phyloP scores from a whole-genome alignment of 2,113 vertebrate species.

The Miniopterus natalensis region DNA sequence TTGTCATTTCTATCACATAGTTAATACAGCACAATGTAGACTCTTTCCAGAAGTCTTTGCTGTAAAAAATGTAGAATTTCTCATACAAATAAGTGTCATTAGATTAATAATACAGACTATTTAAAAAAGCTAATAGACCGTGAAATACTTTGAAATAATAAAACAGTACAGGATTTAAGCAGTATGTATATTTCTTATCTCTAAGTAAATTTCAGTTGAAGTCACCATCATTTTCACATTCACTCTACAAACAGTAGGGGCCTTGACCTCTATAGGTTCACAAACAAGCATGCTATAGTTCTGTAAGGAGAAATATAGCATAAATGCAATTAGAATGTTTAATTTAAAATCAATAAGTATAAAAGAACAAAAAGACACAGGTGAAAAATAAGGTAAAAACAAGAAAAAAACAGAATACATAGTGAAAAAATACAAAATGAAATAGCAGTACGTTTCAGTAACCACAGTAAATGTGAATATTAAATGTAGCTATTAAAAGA shows the following conservation, averaged over 20 bases:
- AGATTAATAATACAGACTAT: not conserved
- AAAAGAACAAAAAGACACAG: not conserved
- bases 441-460: not conserved
- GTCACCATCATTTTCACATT: not conserved
- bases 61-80: not conserved
- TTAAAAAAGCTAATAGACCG: not conserved
- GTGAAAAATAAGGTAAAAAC: not conserved
- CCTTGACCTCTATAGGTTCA: not conserved
- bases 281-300: not conserved
- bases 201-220: not conserved
- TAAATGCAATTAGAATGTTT: not conserved
- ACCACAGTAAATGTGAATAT: not conserved
- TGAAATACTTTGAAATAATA: slow-evolving; percentile 11
- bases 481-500: not conserved
- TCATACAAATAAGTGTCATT: not conserved
- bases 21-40: not conserved
- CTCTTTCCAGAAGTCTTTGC: not conserved
- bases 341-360: not conserved
- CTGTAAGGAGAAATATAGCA: not conserved
- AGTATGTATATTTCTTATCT: not conserved
- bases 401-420: not conserved
- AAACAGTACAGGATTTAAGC: not conserved
- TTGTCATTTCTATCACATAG: not conserved
- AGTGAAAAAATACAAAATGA: not conserved
- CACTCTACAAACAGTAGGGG: not conserved